phyloP scores from a whole-genome alignment of 2,888 invertebrate genomes.

The Acleris emargana region DNA sequence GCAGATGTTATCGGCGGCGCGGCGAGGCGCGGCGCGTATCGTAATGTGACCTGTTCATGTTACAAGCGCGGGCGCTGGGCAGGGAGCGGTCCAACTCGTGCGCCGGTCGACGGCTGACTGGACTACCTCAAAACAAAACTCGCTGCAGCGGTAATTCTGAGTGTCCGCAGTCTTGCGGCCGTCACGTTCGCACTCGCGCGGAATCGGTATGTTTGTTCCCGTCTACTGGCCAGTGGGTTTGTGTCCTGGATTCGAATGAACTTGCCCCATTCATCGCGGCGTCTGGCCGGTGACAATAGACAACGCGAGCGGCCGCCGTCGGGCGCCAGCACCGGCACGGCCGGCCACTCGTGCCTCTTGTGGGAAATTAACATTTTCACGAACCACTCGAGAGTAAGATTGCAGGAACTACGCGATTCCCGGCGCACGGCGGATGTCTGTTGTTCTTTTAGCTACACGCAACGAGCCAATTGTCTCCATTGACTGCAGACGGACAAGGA shows the following conservation, averaged over 20 bases:
- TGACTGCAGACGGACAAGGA: not conserved
- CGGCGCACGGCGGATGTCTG: constrained; percentile 45
- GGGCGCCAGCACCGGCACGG: constrained; percentile 52
- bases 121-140: constrained; percentile 72
- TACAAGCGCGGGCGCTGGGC: constrained; percentile 47
- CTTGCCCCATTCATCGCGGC: constrained; percentile 76
- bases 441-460: constrained; percentile 49
- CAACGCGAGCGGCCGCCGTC: constrained; percentile 70
- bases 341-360: constrained; percentile 11
- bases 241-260: constrained; percentile 66
- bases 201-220: constrained; percentile 49
- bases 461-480: constrained; percentile 11
- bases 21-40: constrained; percentile 67
- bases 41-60: constrained; percentile 70
- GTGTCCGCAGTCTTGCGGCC: constrained; percentile 60
- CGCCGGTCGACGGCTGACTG: constrained; percentile 71
- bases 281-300: constrained; percentile 68
- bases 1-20: constrained; percentile 73
- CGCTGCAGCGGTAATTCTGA: constrained; percentile 72
- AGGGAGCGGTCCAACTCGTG: constrained; percentile 59
- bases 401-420: constrained; percentile 57
- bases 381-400: constrained; percentile 55
- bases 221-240: constrained; percentile 47
- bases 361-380: constrained; percentile 52
- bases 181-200: constrained; percentile 49